phyloP scores from a whole-genome alignment of 2,888 invertebrate species.

The Eulithis prunata region DNA sequence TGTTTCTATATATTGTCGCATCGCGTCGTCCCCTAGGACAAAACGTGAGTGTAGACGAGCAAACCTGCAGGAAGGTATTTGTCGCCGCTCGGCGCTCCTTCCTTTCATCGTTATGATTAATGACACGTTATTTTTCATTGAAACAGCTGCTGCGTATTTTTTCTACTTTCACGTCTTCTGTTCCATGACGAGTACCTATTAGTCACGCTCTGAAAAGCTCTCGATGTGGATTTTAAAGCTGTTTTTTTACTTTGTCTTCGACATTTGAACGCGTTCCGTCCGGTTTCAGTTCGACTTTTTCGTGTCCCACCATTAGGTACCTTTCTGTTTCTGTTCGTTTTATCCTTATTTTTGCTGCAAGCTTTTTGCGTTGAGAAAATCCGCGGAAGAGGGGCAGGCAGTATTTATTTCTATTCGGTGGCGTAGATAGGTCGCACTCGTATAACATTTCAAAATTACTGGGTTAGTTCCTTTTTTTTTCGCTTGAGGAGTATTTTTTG shows the following conservation, averaged over 20 bases:
- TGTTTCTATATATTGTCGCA: not conserved
- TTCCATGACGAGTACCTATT: conserved; percentile 75
- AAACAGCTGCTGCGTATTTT: conserved; percentile 79
- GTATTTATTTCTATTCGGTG: too few relatives aligned
- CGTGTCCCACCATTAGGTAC: conserved; percentile 44
- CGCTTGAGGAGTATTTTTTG: too few relatives aligned
- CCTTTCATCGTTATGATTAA: conserved; percentile 80
- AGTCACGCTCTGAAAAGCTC: conserved; percentile 73
- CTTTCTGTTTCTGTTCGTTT: conserved; percentile 42
- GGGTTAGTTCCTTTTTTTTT: too few relatives aligned
- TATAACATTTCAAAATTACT: too few relatives aligned
- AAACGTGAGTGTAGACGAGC: conserved; percentile 57
- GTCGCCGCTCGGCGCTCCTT: conserved; percentile 74
- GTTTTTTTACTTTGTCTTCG: conserved; percentile 55
- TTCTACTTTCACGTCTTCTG: conserved; percentile 75
- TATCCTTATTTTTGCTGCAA: conserved; percentile 40
- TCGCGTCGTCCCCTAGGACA: conserved; percentile 5
- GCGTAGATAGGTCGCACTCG: too few relatives aligned
- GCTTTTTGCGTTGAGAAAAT: conserved; percentile 20
- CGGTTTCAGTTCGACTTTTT: conserved; percentile 51
- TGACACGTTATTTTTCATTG: conserved; percentile 80
- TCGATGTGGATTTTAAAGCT: conserved; percentile 67
- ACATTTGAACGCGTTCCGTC: conserved; percentile 50
- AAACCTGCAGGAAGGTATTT: conserved; percentile 70
- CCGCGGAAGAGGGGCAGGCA: conserved; percentile 5